Evolutionary conservation across 2,113 vertebrate genomes (phyloP), one percentile per base, ranked within the genome.

Genomic region (Callaeas wilsoni): DNA sequence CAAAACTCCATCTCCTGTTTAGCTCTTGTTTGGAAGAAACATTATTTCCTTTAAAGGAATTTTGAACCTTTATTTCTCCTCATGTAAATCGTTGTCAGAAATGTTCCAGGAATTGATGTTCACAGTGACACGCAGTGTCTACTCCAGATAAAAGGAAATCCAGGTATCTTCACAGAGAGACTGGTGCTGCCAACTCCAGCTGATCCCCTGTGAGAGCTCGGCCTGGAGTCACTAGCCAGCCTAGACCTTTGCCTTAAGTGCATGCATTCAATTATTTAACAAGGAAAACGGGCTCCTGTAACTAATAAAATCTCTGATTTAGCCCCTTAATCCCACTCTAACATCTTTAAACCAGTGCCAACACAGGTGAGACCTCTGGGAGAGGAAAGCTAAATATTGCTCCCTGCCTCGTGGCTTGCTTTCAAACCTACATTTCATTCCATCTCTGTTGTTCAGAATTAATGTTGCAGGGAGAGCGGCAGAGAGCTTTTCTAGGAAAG

Each of bases 281-380:
- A 60, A 71, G 65, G 89, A 89, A 91, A 94, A 86, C 25, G 27
- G 33, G 80, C 71, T 90, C 50, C 80, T 81, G 64, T 67, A 95
- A 93, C 89, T 84, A 92, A 89, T 84, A 94, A 95, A 96, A 95
- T 32, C 70, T 16, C 94, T 32, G 50, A 75, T 92, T 95, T 92
- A 90, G 64, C 69, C 39, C 60, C 89, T 71, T 92, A 95, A 94
- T 94, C 91, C 91, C 93, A 69, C 71, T 62, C 70, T 84, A 67
- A 70, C 49, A 10, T 93, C 84, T 89, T 91, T 92, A 94, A 96
- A 73, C 37, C 91, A 79, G 62, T 85, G 89, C 89, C 95, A 93
- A 75, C 42, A 71, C 89, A 94, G 95, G 95, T 96, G 70, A 91
- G 84, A 89, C 89, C 93, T 90, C 91, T 84, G 74, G 96, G 91